Evolutionary conservation across 2,797 vertebrate species (phyloP).

Genomic region (Sylvilagus floridanus): DNA sequence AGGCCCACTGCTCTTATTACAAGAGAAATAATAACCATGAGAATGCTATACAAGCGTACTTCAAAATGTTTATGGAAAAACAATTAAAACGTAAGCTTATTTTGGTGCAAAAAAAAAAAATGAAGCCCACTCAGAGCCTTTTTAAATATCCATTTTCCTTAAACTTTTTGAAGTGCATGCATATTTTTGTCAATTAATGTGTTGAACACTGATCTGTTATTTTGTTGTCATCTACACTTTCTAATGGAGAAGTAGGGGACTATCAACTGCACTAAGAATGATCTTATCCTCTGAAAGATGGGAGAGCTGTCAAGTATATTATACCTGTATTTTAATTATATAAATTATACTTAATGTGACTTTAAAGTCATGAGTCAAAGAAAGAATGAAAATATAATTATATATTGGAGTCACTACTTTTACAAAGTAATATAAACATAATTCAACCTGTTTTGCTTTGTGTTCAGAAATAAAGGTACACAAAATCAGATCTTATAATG

Average conservation of each 20-base stretch:
- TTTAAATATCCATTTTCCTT: too few relatives aligned
- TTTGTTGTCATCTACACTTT: not conserved
- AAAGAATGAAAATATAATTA: constrained; percentile 39
- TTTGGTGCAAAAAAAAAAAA: too few relatives aligned
- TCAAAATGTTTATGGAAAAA: too few relatives aligned
- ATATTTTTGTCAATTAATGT: not conserved
- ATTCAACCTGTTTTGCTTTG: constrained; percentile 75
- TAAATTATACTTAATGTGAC: not conserved
- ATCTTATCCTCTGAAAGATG: not conserved
- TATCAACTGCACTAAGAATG: not conserved
- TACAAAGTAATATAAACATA: constrained; percentile 39
- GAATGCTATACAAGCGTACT: not conserved
- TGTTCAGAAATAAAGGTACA: constrained; percentile 72
- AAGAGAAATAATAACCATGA: not conserved
- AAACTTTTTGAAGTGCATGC: too few relatives aligned
- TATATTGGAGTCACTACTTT: not conserved
- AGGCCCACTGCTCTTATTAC: not conserved
- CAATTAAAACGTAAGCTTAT: too few relatives aligned
- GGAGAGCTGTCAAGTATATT: not conserved
- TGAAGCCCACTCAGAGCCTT: too few relatives aligned
- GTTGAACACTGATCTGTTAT: not conserved
- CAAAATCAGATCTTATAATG: constrained; percentile 26
- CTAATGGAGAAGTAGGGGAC: not conserved
- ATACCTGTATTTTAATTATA: not conserved
- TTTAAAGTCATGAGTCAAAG: constrained; percentile 29